These are phyloP conservation scores for Spheniscus humboldti DNA, from an alignment of 2,797 vertebrate species.

Conservation along the genomic window DNA sequence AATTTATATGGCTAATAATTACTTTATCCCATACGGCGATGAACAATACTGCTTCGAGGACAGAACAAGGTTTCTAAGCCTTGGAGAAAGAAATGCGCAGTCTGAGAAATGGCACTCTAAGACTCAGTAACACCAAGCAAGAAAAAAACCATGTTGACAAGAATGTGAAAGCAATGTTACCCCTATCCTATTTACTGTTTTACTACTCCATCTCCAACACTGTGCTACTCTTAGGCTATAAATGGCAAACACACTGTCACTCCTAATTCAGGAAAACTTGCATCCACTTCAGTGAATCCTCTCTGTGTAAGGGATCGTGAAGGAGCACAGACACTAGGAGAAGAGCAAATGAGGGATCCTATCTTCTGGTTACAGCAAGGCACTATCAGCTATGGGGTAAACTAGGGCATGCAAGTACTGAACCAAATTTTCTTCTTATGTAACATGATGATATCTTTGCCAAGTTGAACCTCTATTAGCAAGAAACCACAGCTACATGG, in stretches of 20 bases:
- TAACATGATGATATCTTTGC: not conserved
- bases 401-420: not conserved
- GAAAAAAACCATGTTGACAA: not conserved
- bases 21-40: constrained; percentile 31
- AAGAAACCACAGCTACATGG: not conserved
- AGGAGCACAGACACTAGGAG: not conserved
- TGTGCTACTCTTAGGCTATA: not conserved
- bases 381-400: not conserved
- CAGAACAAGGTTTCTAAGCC: constrained; percentile 19
- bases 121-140: not conserved
- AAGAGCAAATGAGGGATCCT: not conserved
- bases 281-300: not conserved
- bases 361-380: not conserved
- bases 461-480: not conserved
- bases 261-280: constrained; percentile 19
- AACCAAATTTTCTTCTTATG: not conserved
- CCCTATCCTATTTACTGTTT: not conserved
- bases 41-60: not conserved
- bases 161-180: not conserved
- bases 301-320: not conserved
- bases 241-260: not conserved
- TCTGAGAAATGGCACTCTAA: not conserved
- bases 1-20: constrained; percentile 64
- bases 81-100: not conserved
- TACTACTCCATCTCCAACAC: constrained; percentile 9